Percentiles rank a stretch among this genome's conserved stretches.
Conservation (phyloP, 2,113 vertebrate species). For the Paramisgurnus dabryanus region DNA sequence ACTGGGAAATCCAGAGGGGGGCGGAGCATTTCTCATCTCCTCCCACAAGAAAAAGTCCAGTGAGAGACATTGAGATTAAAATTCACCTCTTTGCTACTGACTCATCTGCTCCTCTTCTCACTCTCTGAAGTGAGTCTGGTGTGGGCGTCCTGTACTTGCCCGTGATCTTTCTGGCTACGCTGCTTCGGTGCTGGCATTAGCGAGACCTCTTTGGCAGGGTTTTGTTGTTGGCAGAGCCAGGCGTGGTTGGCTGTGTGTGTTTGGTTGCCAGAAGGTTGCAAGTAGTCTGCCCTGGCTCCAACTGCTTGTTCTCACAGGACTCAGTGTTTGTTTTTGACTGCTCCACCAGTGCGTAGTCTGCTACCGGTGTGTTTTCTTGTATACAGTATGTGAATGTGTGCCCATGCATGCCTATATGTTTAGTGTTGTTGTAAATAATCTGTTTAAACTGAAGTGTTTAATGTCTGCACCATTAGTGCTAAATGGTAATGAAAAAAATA, state of each 20-base stretch:
- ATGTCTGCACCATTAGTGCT: not conserved
- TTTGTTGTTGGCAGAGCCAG: not conserved
- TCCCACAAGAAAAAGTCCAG: constrained; percentile 33
- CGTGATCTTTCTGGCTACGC: constrained; percentile 32
- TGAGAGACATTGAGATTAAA: not conserved
- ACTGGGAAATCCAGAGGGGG: constrained; percentile 28
- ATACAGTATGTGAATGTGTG: not conserved
- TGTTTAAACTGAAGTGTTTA: not conserved
- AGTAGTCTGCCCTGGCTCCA: constrained; percentile 8
- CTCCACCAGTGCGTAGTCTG: constrained; percentile 1
- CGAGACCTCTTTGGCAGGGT: constrained; percentile 28
- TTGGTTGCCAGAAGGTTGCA: constrained; percentile 2
- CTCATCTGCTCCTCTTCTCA: constrained; percentile 37
- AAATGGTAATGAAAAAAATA: no score
- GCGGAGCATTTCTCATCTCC: constrained; percentile 23
- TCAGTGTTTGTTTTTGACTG: constrained; percentile 33
- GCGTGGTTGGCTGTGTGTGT: constrained; percentile 14
- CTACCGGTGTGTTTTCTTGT: constrained; percentile 12
- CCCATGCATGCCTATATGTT: not conserved
- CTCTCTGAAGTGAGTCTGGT: constrained; percentile 7
- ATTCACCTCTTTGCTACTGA: constrained; percentile 15
- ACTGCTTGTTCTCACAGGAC: constrained; percentile 24
- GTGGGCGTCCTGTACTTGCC: constrained; percentile 11
- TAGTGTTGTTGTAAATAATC: not conserved
- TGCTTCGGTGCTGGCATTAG: constrained; percentile 15